Evolutionary conservation across 2,113 vertebrate genomes (phyloP).

Genomic region (Plecturocebus donacophilus): DNA sequence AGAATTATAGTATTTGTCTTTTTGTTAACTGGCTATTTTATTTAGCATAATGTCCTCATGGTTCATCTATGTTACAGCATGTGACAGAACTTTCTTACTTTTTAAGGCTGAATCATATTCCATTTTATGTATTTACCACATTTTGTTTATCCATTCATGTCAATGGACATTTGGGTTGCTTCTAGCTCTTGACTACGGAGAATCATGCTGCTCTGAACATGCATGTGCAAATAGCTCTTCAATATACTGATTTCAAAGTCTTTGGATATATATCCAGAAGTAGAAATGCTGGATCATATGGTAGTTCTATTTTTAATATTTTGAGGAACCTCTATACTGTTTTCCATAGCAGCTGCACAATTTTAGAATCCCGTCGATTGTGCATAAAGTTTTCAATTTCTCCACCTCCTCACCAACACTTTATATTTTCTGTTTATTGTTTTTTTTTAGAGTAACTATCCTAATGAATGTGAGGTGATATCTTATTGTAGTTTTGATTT

Average conservation of each 20-base stretch:
- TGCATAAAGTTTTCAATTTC: not conserved
- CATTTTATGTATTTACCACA: not conserved
- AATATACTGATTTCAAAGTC: not conserved
- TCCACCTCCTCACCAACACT: not conserved
- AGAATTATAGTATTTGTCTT: not conserved
- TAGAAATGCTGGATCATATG: not conserved
- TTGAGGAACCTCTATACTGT: not conserved
- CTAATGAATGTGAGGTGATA: not conserved
- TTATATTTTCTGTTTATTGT: not conserved
- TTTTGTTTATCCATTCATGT: not conserved
- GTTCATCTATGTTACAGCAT: not conserved
- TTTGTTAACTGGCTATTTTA: not conserved
- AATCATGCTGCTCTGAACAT: not conserved
- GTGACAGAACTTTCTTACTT: not conserved
- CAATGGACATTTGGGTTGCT: not conserved
- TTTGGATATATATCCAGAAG: not conserved
- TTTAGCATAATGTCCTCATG: not conserved
- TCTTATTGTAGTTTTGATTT: not conserved
- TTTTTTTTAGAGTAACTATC: not conserved
- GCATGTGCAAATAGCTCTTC: not conserved
- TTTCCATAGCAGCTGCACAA: not conserved
- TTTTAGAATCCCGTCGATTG: not conserved
- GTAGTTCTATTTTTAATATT: not conserved
- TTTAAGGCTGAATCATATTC: not conserved
- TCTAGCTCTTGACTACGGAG: not conserved